phyloP scores from a whole-genome alignment of 1,140 invertebrate species.

The Philotrypesis tridentata region DNA sequence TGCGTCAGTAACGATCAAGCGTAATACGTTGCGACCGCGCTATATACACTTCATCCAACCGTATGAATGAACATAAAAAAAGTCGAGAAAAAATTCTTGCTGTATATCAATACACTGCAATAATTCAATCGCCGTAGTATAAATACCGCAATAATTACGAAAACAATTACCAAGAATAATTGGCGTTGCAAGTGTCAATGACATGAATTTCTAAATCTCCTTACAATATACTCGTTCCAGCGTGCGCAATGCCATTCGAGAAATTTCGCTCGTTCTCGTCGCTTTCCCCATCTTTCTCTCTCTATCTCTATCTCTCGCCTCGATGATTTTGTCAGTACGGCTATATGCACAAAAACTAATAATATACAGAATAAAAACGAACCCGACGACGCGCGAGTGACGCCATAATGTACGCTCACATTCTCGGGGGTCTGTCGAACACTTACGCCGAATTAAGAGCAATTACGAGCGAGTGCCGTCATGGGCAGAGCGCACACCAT shows the following conservation, averaged over 20 bases:
- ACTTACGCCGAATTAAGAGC: slow-evolving; percentile 61
- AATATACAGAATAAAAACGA: not conserved
- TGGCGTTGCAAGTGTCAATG: not conserved
- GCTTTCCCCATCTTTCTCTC: no score
- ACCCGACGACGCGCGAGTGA: not conserved
- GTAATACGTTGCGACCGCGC: not conserved
- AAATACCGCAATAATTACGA: not conserved
- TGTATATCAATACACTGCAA: not conserved
- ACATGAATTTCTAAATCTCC: not conserved
- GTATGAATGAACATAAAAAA: not conserved
- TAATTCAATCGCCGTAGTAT: not conserved
- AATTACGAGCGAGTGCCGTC: slow-evolving; percentile 63
- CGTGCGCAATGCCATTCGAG: no score
- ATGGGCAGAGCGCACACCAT: slow-evolving; percentile 48
- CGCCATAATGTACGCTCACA: not conserved
- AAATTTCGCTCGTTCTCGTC: not conserved
- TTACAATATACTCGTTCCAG: no score
- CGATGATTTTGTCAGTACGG: not conserved
- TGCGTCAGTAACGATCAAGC: not conserved
- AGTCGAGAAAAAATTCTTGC: not conserved
- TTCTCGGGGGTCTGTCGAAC: slow-evolving; percentile 10
- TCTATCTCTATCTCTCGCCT: no score
- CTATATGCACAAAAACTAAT: not conserved
- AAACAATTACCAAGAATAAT: not conserved
- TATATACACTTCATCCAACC: not conserved